Evolutionary conservation across 1,140 invertebrate genomes (phyloP), one percentile per base, ranked within the genome.

Genomic region (Musca vetustissima): DNA sequence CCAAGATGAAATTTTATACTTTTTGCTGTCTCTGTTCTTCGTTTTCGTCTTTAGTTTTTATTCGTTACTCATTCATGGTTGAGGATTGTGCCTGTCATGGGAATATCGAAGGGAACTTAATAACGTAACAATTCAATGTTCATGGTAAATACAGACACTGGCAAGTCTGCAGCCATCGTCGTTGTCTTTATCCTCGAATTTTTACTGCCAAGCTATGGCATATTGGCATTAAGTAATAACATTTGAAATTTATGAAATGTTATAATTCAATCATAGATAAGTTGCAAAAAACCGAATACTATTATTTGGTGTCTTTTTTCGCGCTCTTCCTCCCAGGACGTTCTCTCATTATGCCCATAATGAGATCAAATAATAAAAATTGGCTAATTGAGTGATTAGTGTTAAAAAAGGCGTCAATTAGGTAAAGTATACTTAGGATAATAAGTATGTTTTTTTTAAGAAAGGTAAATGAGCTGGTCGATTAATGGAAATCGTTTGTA

Each of bases 241-340:
- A 6, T 28, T n/a, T 59, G 55, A 25, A 59, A 59, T 59, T 59
- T 59, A 32, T 32, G 55, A 32, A 59, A 32, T 53, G 15, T 59
- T 59, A 21, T 59, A 32, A 59, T 59, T 32, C 55, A 59, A 59
- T 59, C 25, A 17, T 59, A 9, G 15, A 14, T 32, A 57, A 59
- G 55, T 59, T 59, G 28, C 28, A 28, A 59, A 59, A 24, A 24
- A 55, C 24, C n/a, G n/a, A n/a, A 32, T 32, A n/a, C 11, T 21
- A 22, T 19, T 53, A 22, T 53, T 53, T 53, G 11, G 15, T 1
- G 48, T 49, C 17, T 15, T 49, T 49, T 49, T n/a, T n/a, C 2
- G 13, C 13, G 9, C n/a, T n/a, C n/a, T n/a, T n/a, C n/a, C 4
- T 15, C 17, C 4, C 48, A 49, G 13, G 15, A 32, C 1, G 48